phyloP scores from a whole-genome alignment of 2,888 invertebrate species.

The Hypolimnas misippus region DNA sequence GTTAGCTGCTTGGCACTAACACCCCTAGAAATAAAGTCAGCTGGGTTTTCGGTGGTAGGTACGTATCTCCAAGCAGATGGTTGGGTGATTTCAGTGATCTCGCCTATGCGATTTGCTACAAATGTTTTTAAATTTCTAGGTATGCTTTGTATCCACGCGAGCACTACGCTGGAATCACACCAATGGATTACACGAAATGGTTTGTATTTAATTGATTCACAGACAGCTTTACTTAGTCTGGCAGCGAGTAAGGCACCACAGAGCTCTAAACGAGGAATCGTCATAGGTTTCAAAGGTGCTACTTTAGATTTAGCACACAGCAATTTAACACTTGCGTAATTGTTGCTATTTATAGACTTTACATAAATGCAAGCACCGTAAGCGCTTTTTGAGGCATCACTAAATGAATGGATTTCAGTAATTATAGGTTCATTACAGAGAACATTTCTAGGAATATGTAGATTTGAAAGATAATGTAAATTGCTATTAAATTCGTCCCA shows the following conservation, averaged over 20 bases:
- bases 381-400: neutral
- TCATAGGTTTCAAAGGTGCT: slow-evolving; percentile 28
- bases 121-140: slow-evolving; percentile 29
- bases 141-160: slow-evolving; percentile 27
- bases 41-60: slow-evolving; percentile 35
- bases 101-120: slow-evolving; percentile 31
- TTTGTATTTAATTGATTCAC: neutral
- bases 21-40: slow-evolving; percentile 22
- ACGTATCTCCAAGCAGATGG: slow-evolving; percentile 31
- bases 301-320: slow-evolving; percentile 26
- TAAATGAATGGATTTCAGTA: slow-evolving; percentile 1
- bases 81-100: slow-evolving; percentile 24
- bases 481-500: slow-evolving; percentile 29
- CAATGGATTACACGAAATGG: neutral
- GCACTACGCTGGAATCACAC: neutral
- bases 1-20: too few species aligned
- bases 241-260: slow-evolving; percentile 33
- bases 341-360: neutral
- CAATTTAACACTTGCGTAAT: slow-evolving; percentile 3
- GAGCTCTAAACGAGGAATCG: slow-evolving; percentile 41
- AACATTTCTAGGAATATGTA: neutral
- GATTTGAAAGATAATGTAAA: slow-evolving; percentile 4
- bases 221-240: slow-evolving; percentile 8
- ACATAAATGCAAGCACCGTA: slow-evolving; percentile 2
- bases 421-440: neutral